Evolutionary conservation across 1,140 invertebrate genomes (phyloP).

Genomic region (Drosophila paulistorum): DNA sequence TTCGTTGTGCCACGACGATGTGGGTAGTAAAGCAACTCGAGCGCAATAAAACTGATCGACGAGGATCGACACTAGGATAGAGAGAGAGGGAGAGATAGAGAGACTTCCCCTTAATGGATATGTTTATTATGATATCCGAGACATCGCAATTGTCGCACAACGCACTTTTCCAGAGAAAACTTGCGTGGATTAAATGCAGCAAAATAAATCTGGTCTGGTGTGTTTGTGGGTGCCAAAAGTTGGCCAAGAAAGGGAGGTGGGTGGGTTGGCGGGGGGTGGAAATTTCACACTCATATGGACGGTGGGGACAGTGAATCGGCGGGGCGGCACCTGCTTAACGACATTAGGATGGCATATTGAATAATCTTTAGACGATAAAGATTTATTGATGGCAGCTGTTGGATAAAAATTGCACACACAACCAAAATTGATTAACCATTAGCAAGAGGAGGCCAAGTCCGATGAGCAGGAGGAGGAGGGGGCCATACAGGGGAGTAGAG

Average conservation of each 20-base stretch:
- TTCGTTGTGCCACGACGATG: slow-evolving; percentile 31
- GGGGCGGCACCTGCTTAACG: slow-evolving; percentile 38
- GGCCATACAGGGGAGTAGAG: too few relatives aligned
- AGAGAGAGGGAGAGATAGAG: not conserved
- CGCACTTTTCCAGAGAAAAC: slow-evolving; percentile 16
- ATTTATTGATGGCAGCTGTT: slow-evolving; percentile 6
- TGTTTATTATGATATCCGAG: slow-evolving; percentile 26
- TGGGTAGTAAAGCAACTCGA: slow-evolving; percentile 48
- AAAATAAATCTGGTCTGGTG: slow-evolving; percentile 12
- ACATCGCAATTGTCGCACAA: not conserved
- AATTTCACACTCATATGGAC: too few relatives aligned
- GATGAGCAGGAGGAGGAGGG: not conserved
- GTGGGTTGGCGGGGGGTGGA: not conserved
- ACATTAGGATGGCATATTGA: slow-evolving; percentile 40
- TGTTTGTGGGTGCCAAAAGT: slow-evolving; percentile 11
- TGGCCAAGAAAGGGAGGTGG: not conserved
- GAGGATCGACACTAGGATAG: not conserved
- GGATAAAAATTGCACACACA: slow-evolving; percentile 36
- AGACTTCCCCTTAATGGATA: slow-evolving; percentile 15
- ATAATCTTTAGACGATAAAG: slow-evolving; percentile 50
- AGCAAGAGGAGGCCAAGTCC: not conserved
- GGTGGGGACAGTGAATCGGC: not conserved
- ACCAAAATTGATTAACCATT: slow-evolving; percentile 68
- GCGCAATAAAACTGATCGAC: slow-evolving; percentile 48
- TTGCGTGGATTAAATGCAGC: not conserved